Conservation (phyloP, 2,113 vertebrate species). For the Tor tambroides region DNA sequence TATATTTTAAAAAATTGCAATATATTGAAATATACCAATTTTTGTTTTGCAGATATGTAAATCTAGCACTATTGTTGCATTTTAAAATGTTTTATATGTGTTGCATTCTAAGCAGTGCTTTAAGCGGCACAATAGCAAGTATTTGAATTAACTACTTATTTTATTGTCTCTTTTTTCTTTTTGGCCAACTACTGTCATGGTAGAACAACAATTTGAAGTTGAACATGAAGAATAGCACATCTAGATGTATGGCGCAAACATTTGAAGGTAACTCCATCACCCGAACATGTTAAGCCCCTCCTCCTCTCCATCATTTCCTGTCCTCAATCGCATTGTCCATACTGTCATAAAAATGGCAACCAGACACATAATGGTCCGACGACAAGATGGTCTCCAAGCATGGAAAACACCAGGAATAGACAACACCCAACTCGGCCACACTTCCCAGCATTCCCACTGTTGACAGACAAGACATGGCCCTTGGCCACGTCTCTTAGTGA, state of each 20-base stretch:
- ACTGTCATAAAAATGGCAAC: not conserved
- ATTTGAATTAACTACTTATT: not conserved
- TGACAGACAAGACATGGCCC: slow-evolving; percentile 3
- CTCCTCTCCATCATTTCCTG: slow-evolving; percentile 6
- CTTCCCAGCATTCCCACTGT: slow-evolving; percentile 15
- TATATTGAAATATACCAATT: too few species aligned
- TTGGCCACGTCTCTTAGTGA: slow-evolving; percentile 15
- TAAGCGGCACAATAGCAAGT: not conserved
- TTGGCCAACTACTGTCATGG: not conserved
- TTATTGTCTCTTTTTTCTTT: not conserved
- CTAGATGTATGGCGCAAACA: not conserved
- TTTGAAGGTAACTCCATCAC: not conserved
- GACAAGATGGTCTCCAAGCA: not conserved
- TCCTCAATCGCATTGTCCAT: not conserved
- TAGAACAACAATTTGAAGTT: not conserved
- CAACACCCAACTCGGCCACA: not conserved
- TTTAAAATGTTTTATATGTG: not conserved
- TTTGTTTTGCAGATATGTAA: not conserved
- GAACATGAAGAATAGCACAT: not conserved
- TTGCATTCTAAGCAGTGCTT: not conserved
- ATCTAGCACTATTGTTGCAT: not conserved
- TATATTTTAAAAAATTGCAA: too few species aligned
- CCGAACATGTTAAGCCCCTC: not conserved
- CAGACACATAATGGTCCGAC: not conserved
- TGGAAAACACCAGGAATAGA: slow-evolving; percentile 30